These are phyloP conservation scores for Cossypha heuglini DNA, from an alignment of 2,797 vertebrate genomes.

Conservation along the genomic window DNA sequence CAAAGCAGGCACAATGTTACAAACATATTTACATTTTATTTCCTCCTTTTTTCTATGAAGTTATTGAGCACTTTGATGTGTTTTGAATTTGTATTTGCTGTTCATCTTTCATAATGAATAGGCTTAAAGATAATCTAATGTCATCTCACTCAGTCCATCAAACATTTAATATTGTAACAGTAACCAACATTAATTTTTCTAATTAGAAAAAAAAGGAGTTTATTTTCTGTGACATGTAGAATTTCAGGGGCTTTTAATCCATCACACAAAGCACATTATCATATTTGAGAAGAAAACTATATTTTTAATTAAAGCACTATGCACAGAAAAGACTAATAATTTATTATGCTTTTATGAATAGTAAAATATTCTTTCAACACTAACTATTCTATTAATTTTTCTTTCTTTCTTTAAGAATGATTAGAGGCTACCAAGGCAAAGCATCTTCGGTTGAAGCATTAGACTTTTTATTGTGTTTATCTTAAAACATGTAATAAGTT, in stretches of 20 bases:
- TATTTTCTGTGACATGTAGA: background rate
- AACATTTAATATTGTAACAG: background rate
- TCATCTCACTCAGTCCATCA: background rate
- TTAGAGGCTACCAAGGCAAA: constrained; percentile 2
- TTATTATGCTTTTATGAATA: constrained; percentile 19
- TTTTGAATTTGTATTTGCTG: background rate
- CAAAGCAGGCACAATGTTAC: background rate
- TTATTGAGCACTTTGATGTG: background rate
- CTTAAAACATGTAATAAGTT: background rate
- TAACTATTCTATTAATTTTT: constrained; percentile 17
- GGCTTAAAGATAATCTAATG: background rate
- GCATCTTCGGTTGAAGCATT: background rate
- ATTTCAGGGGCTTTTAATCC: constrained; percentile 8
- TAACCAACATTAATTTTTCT: background rate
- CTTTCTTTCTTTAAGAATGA: constrained; percentile 8
- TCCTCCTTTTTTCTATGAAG: background rate
- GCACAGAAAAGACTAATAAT: constrained; percentile 4
- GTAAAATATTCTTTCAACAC: constrained; percentile 8
- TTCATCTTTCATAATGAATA: background rate
- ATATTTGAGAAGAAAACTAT: constrained; percentile 20
- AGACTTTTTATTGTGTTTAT: constrained; percentile 2
- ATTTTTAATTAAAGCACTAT: constrained; percentile 8
- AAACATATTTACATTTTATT: background rate
- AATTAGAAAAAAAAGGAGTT: background rate
- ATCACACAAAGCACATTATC: background rate